Conservation (phyloP, 1,140 invertebrate genomes). For the Brachionus rotundiformis region DNA sequence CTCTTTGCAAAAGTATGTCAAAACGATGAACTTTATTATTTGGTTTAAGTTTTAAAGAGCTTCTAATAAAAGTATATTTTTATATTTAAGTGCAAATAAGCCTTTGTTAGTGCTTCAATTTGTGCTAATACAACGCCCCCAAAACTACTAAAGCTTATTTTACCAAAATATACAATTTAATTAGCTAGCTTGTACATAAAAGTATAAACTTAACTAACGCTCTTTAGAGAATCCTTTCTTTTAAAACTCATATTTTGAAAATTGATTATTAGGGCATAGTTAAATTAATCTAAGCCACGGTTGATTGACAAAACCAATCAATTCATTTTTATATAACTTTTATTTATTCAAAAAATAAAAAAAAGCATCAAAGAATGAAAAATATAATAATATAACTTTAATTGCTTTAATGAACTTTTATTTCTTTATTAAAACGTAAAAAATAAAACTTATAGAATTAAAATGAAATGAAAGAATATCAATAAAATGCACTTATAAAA, state of each 20-base stretch:
- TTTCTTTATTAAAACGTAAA: no score
- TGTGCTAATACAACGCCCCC: neutral
- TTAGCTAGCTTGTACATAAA: neutral
- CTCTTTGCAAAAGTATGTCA: constrained; percentile 13
- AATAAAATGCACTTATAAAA: no score
- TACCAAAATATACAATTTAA: neutral
- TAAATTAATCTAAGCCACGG: neutral
- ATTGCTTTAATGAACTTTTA: no score
- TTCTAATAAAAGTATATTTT: neutral
- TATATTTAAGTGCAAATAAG: neutral
- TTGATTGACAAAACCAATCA: neutral
- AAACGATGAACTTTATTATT: neutral
- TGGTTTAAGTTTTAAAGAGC: neutral
- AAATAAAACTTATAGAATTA: no score
- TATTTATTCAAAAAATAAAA: neutral
- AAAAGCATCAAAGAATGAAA: neutral
- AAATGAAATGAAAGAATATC: no score
- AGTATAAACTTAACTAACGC: neutral
- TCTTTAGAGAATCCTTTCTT: neutral
- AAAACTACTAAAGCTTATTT: neutral
- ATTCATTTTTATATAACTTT: neutral
- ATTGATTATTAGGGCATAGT: neutral
- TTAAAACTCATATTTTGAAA: neutral
- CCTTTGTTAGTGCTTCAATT: neutral
- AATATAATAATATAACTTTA: no score